Evolutionary conservation across 2,888 invertebrate genomes (phyloP).

Genomic region (Stenichneumon culpator): DNA sequence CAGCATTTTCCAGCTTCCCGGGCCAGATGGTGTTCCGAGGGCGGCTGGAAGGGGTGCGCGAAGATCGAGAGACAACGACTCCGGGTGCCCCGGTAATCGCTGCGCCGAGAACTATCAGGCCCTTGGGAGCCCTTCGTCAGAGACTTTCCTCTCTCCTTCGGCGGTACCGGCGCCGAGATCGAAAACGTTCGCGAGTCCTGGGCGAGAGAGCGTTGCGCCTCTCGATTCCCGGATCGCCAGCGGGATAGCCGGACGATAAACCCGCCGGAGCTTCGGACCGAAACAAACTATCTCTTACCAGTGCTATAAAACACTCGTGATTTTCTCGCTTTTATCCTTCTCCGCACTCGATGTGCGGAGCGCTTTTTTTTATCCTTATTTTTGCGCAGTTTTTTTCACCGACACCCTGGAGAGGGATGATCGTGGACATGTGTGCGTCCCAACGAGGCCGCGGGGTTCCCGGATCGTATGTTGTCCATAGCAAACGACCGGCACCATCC

Average conservation of each 20-base stretch:
- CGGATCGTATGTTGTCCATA: conserved; percentile 35
- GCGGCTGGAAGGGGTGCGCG: background rate
- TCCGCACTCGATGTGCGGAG: conserved; percentile 42
- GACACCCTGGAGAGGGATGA: conserved; percentile 39
- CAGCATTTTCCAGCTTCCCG: conserved; percentile 8
- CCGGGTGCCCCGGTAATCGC: conserved; percentile 75
- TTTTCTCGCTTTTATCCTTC: conserved; percentile 65
- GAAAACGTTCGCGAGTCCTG: conserved; percentile 61
- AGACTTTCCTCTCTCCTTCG: conserved; percentile 63
- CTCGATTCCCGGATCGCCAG: conserved; percentile 60
- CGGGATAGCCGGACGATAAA: conserved; percentile 58
- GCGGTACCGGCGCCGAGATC: conserved; percentile 53
- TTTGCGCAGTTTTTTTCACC: conserved; percentile 1
- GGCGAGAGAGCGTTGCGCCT: conserved; percentile 18
- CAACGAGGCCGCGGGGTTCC: conserved; percentile 30
- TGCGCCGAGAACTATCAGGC: conserved; percentile 79
- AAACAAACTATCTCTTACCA: conserved; percentile 67
- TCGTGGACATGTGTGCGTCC: conserved; percentile 51
- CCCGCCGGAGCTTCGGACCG: conserved; percentile 59
- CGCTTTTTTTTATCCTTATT: conserved; percentile 33
- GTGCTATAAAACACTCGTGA: conserved; percentile 65
- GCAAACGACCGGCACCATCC: conserved; percentile 15
- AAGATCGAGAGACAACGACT: conserved; percentile 71
- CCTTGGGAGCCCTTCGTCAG: conserved; percentile 80
- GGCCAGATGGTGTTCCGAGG: background rate